These are phyloP conservation scores for Stenodema calcarata DNA, from an alignment of 2,888 invertebrate genomes.

Conservation along the genomic window DNA sequence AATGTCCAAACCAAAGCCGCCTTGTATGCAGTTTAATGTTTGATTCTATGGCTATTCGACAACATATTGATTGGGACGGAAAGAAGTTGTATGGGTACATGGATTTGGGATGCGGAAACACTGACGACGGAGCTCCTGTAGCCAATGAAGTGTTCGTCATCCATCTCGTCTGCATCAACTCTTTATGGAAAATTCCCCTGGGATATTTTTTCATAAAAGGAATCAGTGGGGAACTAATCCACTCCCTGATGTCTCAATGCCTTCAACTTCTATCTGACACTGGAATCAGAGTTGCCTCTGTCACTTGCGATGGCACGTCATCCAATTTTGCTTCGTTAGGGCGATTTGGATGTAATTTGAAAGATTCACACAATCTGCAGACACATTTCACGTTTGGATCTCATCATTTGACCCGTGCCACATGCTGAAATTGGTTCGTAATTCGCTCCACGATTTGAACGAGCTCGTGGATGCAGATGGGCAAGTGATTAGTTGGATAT, in stretches of 20 bases:
- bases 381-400: slow-evolving; percentile 34
- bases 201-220: slow-evolving; percentile 49
- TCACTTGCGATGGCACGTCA: slow-evolving; percentile 42
- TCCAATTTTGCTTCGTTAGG: slow-evolving; percentile 34
- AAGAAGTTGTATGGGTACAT: slow-evolving; percentile 46
- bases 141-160: slow-evolving; percentile 50
- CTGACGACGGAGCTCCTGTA: slow-evolving; percentile 46
- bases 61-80: slow-evolving; percentile 38
- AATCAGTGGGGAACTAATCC: slow-evolving; percentile 46
- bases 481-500: slow-evolving; percentile 49
- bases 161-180: slow-evolving; percentile 43
- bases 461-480: slow-evolving; percentile 34
- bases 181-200: slow-evolving; percentile 47
- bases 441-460: slow-evolving; percentile 43
- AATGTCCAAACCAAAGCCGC: neutral
- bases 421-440: slow-evolving; percentile 54
- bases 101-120: slow-evolving; percentile 38
- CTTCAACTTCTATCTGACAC: slow-evolving; percentile 41
- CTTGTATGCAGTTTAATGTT: slow-evolving; percentile 42
- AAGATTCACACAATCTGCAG: slow-evolving; percentile 32
- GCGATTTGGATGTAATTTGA: slow-evolving; percentile 42
- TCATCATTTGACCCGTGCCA: slow-evolving; percentile 53
- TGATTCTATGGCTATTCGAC: slow-evolving; percentile 38
- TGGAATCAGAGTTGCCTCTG: slow-evolving; percentile 36
- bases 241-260: slow-evolving; percentile 44